Evolutionary conservation across 2,888 invertebrate genomes (phyloP).

Genomic region (Acanthococcus lagerstroemiae): DNA sequence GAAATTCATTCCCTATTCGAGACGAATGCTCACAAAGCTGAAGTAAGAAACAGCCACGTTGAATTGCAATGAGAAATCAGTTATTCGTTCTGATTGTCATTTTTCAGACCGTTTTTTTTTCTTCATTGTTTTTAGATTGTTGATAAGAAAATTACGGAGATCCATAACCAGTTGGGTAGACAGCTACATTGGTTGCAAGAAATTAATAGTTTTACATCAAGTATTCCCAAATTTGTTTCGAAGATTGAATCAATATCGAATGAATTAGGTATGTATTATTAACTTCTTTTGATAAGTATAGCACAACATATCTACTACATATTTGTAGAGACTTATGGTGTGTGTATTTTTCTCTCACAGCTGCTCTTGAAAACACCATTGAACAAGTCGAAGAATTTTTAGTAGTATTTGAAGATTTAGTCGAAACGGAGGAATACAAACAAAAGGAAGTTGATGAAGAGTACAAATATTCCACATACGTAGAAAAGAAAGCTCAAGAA

Average conservation of each 20-base stretch:
- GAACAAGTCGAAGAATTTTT: conserved; percentile 11
- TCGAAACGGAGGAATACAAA: conserved; percentile 59
- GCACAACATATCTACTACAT: no score
- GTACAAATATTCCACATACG: conserved; percentile 58
- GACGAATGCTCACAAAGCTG: conserved; percentile 51
- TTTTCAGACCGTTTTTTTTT: not conserved
- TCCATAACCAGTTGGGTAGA: conserved; percentile 42
- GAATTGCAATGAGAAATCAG: not conserved
- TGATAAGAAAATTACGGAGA: conserved; percentile 44
- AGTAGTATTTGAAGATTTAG: conserved; percentile 50
- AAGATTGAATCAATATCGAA: conserved; percentile 10
- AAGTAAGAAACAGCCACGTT: conserved; percentile 36
- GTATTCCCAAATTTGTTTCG: conserved; percentile 10
- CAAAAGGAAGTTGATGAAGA: conserved; percentile 60
- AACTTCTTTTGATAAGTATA: no score
- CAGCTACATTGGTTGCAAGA: conserved; percentile 37
- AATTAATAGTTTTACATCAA: conserved; percentile 9
- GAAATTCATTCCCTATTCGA: conserved; percentile 59
- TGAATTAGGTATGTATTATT: conserved; percentile 9
- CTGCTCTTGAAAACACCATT: not conserved
- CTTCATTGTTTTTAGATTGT: conserved; percentile 38
- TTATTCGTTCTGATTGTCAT: not conserved
- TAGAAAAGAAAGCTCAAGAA: conserved; percentile 55
- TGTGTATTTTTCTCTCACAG: not conserved
- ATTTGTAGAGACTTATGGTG: not conserved